Evolutionary conservation across 2,797 vertebrate genomes (phyloP).

Genomic region (Enoplosus armatus): DNA sequence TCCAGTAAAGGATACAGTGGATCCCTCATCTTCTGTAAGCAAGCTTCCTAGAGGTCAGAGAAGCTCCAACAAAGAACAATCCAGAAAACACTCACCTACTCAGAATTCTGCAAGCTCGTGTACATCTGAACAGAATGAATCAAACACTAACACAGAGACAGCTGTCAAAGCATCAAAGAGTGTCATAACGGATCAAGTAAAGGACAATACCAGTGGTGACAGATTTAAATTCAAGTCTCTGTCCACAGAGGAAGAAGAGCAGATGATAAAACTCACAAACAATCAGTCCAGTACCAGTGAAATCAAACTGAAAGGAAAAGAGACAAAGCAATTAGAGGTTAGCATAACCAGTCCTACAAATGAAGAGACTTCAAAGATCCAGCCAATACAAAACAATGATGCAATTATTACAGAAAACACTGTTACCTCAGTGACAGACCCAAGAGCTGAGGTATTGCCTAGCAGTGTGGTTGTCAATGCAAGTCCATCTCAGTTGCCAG

Average conservation of each 20-base stretch:
- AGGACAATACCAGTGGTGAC: conserved; percentile 6
- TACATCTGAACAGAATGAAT: conserved; percentile 34
- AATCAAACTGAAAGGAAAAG: conserved; percentile 36
- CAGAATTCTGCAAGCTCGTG: conserved; percentile 22
- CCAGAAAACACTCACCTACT: conserved; percentile 40
- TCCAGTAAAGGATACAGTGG: conserved; percentile 59
- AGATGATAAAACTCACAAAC: conserved; percentile 13
- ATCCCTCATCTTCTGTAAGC: conserved; percentile 52
- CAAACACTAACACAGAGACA: background rate
- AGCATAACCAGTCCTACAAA: background rate
- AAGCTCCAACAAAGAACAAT: conserved; percentile 61
- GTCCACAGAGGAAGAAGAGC: conserved; percentile 23
- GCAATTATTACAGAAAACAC: background rate
- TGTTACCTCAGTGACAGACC: background rate
- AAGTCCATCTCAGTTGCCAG: conserved; percentile 10
- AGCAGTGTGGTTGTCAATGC: conserved; percentile 6
- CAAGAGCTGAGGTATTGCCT: background rate
- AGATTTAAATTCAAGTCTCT: background rate
- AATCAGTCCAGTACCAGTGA: conserved; percentile 20
- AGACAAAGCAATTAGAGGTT: background rate
- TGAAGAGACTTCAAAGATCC: conserved; percentile 36
- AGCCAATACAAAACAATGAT: conserved; percentile 23
- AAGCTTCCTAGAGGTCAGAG: conserved; percentile 74
- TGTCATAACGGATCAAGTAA: conserved; percentile 2
- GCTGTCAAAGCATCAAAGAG: conserved; percentile 13